These are phyloP conservation scores for Heliconius aoede DNA, from an alignment of 2,888 invertebrate genomes.

Conservation along the genomic window DNA sequence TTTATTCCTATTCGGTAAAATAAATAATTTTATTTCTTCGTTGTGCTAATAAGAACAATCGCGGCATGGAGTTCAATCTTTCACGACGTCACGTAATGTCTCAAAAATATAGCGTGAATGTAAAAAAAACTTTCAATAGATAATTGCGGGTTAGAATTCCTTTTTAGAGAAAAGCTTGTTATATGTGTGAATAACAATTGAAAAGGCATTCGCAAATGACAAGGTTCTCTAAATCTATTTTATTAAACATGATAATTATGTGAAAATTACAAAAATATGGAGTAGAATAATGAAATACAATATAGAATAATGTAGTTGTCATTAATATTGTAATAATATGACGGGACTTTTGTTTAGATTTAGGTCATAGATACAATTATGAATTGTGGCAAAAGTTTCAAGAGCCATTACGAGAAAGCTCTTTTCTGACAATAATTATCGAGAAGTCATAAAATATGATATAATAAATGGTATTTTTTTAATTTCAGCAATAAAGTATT, in stretches of 20 bases:
- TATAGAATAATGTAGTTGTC: no score
- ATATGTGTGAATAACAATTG: neutral
- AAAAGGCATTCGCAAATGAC: neutral
- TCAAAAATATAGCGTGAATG: neutral
- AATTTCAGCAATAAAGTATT: no score
- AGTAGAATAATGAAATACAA: no score
- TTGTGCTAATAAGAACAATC: neutral
- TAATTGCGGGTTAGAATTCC: neutral
- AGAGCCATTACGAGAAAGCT: neutral
- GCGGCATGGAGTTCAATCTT: neutral
- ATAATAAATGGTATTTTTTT: no score
- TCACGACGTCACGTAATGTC: neutral
- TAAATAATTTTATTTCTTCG: neutral
- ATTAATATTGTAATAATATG: conserved; percentile 1
- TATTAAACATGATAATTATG: no score
- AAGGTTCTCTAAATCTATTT: no score
- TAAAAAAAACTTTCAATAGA: no score
- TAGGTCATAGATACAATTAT: neutral
- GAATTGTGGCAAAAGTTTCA: conserved; percentile 7
- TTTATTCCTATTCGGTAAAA: neutral
- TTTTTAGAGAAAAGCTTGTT: neutral
- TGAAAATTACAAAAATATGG: no score
- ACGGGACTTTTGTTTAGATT: neutral
- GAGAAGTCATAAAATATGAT: neutral
- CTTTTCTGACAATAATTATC: neutral